Evolutionary conservation across 2,888 invertebrate species (phyloP).

Genomic region (Hydrotaea diabolus): DNA sequence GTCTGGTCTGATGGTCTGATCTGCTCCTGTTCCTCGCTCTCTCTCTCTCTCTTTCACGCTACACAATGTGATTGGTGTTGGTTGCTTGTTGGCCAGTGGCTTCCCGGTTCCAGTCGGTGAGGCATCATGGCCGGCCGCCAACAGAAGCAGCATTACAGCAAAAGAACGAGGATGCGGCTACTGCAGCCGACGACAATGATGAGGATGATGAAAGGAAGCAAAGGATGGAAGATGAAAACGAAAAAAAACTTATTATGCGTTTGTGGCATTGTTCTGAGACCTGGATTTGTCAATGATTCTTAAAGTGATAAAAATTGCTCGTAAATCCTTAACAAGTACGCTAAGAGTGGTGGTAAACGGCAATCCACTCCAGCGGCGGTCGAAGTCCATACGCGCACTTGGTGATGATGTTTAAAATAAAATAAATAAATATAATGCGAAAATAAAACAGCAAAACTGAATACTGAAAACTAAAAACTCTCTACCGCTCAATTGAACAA

Average conservation of each 20-base stretch:
- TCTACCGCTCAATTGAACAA: constrained; percentile 55
- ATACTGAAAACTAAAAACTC: background rate
- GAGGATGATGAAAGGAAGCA: background rate
- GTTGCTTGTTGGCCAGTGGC: background rate
- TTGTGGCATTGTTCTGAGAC: constrained; percentile 72
- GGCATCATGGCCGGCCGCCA: constrained; percentile 29
- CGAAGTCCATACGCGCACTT: background rate
- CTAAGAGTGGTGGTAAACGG: background rate
- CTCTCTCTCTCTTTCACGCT: too few species aligned
- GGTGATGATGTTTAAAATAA: constrained; percentile 38
- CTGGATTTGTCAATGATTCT: constrained; percentile 80
- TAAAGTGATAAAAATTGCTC: constrained; percentile 81
- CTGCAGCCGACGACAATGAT: constrained; percentile 14
- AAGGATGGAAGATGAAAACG: background rate
- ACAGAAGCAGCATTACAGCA: constrained; percentile 5
- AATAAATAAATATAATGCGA: constrained; percentile 32
- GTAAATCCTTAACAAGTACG: constrained; percentile 80
- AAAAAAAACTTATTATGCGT: constrained; percentile 56
- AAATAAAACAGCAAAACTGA: background rate
- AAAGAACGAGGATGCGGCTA: background rate
- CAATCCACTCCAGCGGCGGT: background rate
- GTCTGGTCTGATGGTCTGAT: background rate
- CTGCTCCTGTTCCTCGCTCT: background rate
- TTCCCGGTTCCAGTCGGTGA: background rate
- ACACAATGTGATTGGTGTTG: constrained; percentile 1